Base-by-base conservation (phyloP, 2,797 vertebrate species). In the Crocodylus rhombifer region DNA sequence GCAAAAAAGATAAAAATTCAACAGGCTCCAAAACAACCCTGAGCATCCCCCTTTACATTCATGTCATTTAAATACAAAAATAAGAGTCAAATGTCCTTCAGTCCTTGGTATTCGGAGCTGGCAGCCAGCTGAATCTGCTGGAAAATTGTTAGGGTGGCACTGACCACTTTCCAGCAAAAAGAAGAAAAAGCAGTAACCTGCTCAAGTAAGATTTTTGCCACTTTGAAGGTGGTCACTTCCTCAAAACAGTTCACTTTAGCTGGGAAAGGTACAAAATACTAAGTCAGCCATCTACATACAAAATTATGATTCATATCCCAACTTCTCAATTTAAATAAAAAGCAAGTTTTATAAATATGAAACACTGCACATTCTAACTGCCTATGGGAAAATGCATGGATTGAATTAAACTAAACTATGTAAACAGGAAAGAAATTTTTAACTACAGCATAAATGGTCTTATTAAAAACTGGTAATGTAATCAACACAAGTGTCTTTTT, bases 21-120 rank as follows among this genome's bases (percentile, higher is more conserved):
- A 98, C 97, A 98, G 98, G 98, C 98, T 98, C 98, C 98, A 98
- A 97, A 97, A 98, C 97, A 98, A 98, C 98, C 98, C 98, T 99
- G 99, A 99, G 99, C 98, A 98, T 98, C 98, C 98, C 88, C 98
- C 98, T 98, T 98, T 99, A 99, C 98, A 99, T 99, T 99, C 98
- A 99, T 98, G 97, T 99, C 97, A 98, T 98, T 98, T 97, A 98
- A 98, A 98, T 98, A 98, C 96, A 98, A 98, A 98, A 98, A 97
- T 97, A 98, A 96, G 98, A 96, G 96, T 97, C 92, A 95, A 97
- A 97, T 96, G 97, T 98, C 97, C 97, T 97, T 98, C 97, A 93
- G 94, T 96, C 97, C 98, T 97, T 94, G 97, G 97, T 96, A 96
- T 96, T 97, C 93, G 95, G 95, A 95, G 96, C 96, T 96, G 94